Base-by-base conservation (phyloP, 2,113 vertebrate genomes). In the Lepisosteus osseus region DNA sequence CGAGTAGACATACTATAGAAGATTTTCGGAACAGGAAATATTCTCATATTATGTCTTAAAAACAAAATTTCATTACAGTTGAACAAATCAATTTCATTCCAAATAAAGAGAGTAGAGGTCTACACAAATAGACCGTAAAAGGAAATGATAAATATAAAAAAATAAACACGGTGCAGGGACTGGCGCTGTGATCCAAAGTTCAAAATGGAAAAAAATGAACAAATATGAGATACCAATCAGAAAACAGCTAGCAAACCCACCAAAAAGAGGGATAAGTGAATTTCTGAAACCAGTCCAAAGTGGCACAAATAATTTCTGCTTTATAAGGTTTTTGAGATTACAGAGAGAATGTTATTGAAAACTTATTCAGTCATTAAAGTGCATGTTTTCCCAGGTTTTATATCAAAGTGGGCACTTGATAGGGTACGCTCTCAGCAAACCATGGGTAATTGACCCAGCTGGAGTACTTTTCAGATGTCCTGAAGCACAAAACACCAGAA, bases 391-490 rank as follows among this genome's bases (percentile, higher is more conserved):
- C 71, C 64, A 66, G 70, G 42, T 61, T 57, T 74, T 72, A 74
- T 67, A 74, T 56, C 45, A 74, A 68, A 40, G 40, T 70, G 55
- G 59, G 62, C 70, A n/a, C 67, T n/a, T 63, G 65, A 61, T 29
- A 59, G 64, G 70, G 67, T 57, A 13, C 41, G 66, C 59, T 29
- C 17, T 61, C 59, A 61, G 17, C 14, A n/a, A 13, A 29, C 59
- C 59, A 6, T 45, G 15, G 54, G 54, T 69, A 70, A 75, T 68
- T 70, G 70, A 75, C 61, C 71, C 76, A 70, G 68, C 59, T 78
- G 72, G 74, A 80, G 77, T 68, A 78, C 80, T 69, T 77, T 68
- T 77, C 77, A 82, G 80, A 77, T 69, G 61, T 68, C 75, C 79
- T 71, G 65, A 73, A 68, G 68, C 64, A 74, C 41, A 68, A 1